Evolutionary conservation across 1,140 invertebrate species (phyloP), one percentile per base, ranked within the genome.

Genomic region (Nasonia vitripennis): DNA sequence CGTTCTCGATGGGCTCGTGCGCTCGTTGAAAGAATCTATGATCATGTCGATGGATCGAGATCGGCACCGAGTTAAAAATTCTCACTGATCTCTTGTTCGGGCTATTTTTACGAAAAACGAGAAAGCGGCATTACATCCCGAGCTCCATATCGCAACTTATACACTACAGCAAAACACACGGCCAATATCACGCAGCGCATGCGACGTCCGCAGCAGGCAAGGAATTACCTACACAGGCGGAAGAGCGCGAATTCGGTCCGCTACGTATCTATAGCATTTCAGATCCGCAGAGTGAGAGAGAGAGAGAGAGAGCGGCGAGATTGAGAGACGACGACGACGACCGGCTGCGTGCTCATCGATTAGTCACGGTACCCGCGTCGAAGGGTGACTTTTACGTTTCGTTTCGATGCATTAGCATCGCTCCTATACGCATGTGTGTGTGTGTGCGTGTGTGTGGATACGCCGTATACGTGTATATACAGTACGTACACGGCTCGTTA

Each of bases 291-390:
- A 71, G 70, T 6, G 11, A 71, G 70, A 17, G n/a, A 10, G 68
- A 23, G 68, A 70, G 9, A 11, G n/a, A 7, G 68, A 70, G 68
- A 23, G 75, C 5, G 45, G 10, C 37, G 31, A 75, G 73, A 34
- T 75, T 41, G 41, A 78, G 75, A 70, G 55, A 86, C 88, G 41
- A 45, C 41, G 55, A 86, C 88, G 41, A 45, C 41, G 90, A 92
- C 89, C 89, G 89, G 89, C 88, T 91, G 91, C 91, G 90, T 92
- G 89, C 87, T 92, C 92, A 93, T 93, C 90, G 92, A 93, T 93
- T 93, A 92, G 92, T 91, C 90, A 92, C 90, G 88, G 91, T 93
- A 91, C 92, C 90, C 89, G 92, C 88, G 88, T 87, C 86, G 88
- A 91, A 92, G 92, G 92, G 91, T 93, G 91, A 93, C 91, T 92